Base-by-base conservation (phyloP, 2,888 invertebrate genomes). In the Synergus umbraculus region DNA sequence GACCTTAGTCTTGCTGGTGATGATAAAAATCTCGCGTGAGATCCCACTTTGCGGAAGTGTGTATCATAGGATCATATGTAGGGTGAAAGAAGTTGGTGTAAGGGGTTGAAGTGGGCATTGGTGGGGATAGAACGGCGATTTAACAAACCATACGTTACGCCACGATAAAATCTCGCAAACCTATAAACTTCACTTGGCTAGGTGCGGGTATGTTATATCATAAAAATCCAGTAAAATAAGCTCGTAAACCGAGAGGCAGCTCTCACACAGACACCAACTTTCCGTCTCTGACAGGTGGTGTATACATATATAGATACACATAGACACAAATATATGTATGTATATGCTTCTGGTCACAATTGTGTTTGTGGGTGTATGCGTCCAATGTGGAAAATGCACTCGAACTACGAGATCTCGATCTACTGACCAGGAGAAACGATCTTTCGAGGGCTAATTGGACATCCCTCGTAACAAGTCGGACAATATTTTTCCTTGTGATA, bases 181-280 rank as follows among this genome's bases (percentile, higher is more conserved):
- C 91, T 90, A 90, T 92, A 92, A 92, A 92, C 88, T 90, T 89
- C 82, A 87, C 87, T 86, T 85, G 87, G 88, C 87, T 88, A 88
- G 89, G 87, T 86, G 89, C 86, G 87, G 89, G 86, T 89, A 88
- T 88, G 91, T 91, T 90, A 91, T 91, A 90, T 91, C 92, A 92
- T 92, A 91, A 91, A 91, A 92, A 92, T 91, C 89, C 90, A 88
- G 91, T 92, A 91, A 91, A 91, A 91, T 91, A 90, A 90, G 90
- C 90, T 91, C 91, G 91, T 91, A 91, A 92, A 91, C 86, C 85
- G 88, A 83, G 87, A 84, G 87, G 83, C 84, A 82, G 84, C 82
- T 83, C 81, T 79, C 82, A 81, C 83, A 84, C 83, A 84, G 82
- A 44, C 73, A 12, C 54, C 18, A 64, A 37, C 46, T 41, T 22